Evolutionary conservation across 1,140 invertebrate genomes (phyloP).

Genomic region (Leptestheria dahalacensis): DNA sequence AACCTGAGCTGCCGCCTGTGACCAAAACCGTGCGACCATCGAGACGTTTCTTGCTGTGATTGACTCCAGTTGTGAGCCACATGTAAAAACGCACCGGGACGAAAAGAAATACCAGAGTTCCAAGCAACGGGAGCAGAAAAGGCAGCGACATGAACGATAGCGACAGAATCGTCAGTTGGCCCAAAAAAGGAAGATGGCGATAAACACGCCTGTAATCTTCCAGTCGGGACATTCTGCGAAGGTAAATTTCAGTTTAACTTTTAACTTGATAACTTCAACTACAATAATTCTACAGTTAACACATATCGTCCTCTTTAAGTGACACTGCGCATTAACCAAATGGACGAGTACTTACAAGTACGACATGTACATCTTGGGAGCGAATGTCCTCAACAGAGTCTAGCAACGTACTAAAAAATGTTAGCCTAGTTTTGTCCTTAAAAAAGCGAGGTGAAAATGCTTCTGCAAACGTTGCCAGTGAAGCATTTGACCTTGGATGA

Average conservation of each 20-base stretch:
- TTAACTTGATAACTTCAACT: neutral
- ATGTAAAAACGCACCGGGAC: slow-evolving; percentile 9
- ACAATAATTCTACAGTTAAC: no score
- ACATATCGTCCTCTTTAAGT: no score
- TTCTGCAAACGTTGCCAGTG: no score
- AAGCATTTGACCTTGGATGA: no score
- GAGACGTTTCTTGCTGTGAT: neutral
- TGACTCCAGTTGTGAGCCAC: neutral
- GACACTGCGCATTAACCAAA: no score
- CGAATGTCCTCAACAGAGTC: no score
- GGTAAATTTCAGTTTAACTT: no score
- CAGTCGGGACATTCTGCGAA: neutral
- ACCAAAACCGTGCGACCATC: slow-evolving; percentile 37
- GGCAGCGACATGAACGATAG: neutral
- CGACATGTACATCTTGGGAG: neutral
- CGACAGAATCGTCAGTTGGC: neutral
- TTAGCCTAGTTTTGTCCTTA: no score
- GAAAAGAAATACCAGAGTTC: neutral
- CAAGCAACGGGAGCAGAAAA: neutral
- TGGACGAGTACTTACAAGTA: neutral
- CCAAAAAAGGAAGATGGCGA: neutral
- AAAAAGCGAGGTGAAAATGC: no score
- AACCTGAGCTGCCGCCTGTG: slow-evolving; percentile 38
- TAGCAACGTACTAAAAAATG: no score
- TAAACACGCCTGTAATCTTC: neutral